Conservation (phyloP, 2,113 vertebrate genomes). For the Plotosus lineatus region DNA sequence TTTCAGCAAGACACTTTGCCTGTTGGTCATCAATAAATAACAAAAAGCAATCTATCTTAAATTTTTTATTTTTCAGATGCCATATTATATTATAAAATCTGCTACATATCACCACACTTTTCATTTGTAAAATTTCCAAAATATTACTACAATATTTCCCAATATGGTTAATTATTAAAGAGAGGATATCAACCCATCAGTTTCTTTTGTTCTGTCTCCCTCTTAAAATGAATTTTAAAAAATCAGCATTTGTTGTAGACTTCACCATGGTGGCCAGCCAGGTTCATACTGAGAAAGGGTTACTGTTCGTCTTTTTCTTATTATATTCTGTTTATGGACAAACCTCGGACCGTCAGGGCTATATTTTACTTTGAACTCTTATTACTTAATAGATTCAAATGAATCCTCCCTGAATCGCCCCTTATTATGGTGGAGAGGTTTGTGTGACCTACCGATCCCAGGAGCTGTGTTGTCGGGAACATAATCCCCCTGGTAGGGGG, state of each 20-base stretch:
- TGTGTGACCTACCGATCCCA: no score
- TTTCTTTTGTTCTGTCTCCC: no score
- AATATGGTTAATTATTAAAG: constrained; percentile 21
- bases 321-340: constrained; percentile 44
- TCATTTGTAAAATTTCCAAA: not conserved
- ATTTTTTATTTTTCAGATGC: not conserved
- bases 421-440: no score
- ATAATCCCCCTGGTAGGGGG: no score
- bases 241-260: constrained; percentile 10
- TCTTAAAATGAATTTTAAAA: no score
- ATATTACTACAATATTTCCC: not conserved
- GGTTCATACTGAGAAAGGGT: constrained; percentile 52
- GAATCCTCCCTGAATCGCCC: no score
- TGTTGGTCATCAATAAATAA: no score
- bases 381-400: no score
- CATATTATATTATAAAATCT: not conserved
- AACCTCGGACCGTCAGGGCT: constrained; percentile 61
- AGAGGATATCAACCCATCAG: not conserved
- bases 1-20: not conserved
- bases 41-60: no score
- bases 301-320: constrained; percentile 51
- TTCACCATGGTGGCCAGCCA: constrained; percentile 58
- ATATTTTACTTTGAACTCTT: no score
- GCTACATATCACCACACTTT: not conserved
- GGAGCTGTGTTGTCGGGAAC: no score